Base-by-base conservation (phyloP, 2,113 vertebrate species). In the Trinectes maculatus region DNA sequence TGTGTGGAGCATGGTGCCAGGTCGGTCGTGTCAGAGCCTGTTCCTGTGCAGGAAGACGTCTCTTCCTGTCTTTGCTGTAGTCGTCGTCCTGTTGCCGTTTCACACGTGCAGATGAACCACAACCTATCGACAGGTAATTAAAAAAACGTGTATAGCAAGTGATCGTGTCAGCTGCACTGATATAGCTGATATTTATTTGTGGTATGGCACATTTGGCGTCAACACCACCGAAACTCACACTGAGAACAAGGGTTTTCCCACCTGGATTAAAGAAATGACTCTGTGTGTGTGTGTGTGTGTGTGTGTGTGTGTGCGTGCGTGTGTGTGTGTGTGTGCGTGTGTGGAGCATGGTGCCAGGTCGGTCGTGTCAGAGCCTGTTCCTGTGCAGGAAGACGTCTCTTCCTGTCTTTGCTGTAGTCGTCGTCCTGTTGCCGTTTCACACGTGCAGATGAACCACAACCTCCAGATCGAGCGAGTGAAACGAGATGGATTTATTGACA, bases 281-380 rank as follows among this genome's bases (percentile, higher is more conserved):
- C 8, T 33, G n/a, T 34, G 34, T 43, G 34, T 25, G 0, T 8
- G 7, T 37, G 18, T 34, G 25, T 31, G 33, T 9, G 33, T 7
- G 33, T 11, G 10, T 34, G 4, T 8, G 8, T 5, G 29, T 8
- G 25, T 43, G 10, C 19, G 1, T 33, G 13, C 29, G 3, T 15
- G 12, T 37, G 56, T n/a, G 24, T 19, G 37, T 29, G 19, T 28
- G 4, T 44, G 6, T 73, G 74, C 29, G 66, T 55, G 15, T 74
- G 58, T 82, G 73, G 79, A n/a, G 73, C 18, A 33, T 72, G 29
- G 9, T 33, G 42, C 46, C 36, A 44, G 54, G 37, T 73, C 10
- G 8, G 51, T 86, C 87, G 28, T 83, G 89, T 88, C 56, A 28
- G 13, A 77, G 67, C 87, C 34, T 79, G 89, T 72, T 43, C 73